These are phyloP conservation scores for Pangasius mekongensis DNA, from an alignment of 2,797 vertebrate genomes.

Conservation along the genomic window DNA sequence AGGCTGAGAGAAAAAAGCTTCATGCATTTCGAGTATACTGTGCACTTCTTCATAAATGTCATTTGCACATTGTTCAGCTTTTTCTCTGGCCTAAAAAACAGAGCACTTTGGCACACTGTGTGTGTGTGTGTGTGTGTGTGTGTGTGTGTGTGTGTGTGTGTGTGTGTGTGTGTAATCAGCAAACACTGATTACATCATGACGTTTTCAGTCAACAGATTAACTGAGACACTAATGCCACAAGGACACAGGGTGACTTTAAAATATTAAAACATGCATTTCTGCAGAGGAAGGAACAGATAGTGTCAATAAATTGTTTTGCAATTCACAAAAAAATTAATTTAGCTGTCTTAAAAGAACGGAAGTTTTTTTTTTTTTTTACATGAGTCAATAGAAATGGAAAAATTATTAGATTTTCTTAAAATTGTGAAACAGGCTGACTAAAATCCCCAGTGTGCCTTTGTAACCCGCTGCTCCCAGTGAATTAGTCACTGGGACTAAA, in stretches of 20 bases:
- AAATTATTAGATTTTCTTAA: neutral
- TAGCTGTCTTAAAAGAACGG: neutral
- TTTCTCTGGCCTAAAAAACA: neutral
- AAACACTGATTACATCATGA: neutral
- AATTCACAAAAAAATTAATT: neutral
- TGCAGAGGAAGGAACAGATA: neutral
- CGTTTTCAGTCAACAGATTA: neutral
- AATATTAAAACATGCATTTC: neutral
- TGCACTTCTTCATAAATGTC: neutral
- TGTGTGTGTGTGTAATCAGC: neutral
- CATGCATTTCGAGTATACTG: constrained; percentile 9
- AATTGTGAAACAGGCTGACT: neutral
- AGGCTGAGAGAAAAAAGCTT: neutral
- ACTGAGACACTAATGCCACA: neutral
- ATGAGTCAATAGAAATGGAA: neutral
- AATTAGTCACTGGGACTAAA: neutral
- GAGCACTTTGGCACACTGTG: neutral
- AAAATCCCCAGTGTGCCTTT: constrained; percentile 27
- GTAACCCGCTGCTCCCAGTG: neutral
- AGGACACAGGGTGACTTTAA: neutral
- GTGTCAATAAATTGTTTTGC: neutral
- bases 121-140: constrained; percentile 2
- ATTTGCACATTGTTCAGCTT: neutral
- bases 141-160: neutral
- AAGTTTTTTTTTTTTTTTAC: too few species aligned